Conservation (phyloP, 2,888 invertebrate species). For the Agriopis marginaria region DNA sequence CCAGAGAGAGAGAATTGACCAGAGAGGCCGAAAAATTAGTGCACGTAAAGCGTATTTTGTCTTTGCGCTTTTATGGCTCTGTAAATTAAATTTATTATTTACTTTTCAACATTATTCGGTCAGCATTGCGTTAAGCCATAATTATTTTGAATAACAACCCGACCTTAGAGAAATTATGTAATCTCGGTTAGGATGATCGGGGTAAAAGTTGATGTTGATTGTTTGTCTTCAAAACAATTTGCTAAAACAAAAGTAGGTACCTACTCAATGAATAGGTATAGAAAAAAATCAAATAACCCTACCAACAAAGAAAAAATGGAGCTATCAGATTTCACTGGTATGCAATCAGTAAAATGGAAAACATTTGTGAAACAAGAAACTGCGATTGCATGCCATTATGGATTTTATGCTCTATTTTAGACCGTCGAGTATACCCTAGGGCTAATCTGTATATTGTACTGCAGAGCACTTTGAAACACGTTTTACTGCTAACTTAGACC, state of each 20-base stretch:
- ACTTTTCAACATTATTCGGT: slow-evolving; percentile 44
- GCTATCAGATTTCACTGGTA: slow-evolving; percentile 53
- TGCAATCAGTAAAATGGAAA: slow-evolving; percentile 71
- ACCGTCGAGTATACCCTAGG: slow-evolving; percentile 31
- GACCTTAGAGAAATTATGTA: slow-evolving; percentile 5
- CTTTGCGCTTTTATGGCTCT: slow-evolving; percentile 63
- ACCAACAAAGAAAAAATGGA: background rate
- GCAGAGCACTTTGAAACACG: slow-evolving; percentile 18
- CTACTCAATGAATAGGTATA: background rate
- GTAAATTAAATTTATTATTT: slow-evolving; percentile 57
- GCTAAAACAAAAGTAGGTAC: background rate
- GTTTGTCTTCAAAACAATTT: background rate
- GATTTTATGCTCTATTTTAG: slow-evolving; percentile 60
- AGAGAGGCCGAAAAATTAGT: slow-evolving; percentile 44
- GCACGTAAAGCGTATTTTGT: slow-evolving; percentile 56
- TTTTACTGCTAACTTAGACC: slow-evolving; percentile 15
- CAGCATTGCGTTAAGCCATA: slow-evolving; percentile 62
- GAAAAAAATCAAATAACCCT: background rate
- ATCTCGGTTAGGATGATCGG: background rate
- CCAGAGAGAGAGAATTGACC: no score
- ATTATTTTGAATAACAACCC: slow-evolving; percentile 14
- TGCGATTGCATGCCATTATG: slow-evolving; percentile 60
- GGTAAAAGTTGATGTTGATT: background rate
- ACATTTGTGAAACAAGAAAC: slow-evolving; percentile 58
- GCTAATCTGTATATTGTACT: slow-evolving; percentile 30